phyloP scores from a whole-genome alignment of 2,797 vertebrate genomes.

The Furcifer pardalis region DNA sequence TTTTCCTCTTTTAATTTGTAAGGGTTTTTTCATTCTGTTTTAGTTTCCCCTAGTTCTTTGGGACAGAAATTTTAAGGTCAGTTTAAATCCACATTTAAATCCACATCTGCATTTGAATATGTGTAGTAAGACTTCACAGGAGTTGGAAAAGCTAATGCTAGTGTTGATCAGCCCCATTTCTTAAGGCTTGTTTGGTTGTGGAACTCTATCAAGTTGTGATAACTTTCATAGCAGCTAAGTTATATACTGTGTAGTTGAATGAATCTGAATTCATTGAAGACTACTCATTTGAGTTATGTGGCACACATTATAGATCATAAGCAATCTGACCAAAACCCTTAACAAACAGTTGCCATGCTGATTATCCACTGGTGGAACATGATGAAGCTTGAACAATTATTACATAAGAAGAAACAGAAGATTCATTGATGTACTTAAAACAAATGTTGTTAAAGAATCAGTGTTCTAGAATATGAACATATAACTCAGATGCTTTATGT shows the following conservation, averaged over 20 bases:
- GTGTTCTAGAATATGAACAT: conserved; percentile 36
- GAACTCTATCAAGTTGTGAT: neutral
- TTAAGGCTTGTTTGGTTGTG: neutral
- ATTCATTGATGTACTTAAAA: conserved; percentile 34
- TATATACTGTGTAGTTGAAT: neutral
- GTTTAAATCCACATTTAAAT: neutral
- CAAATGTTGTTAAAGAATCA: neutral
- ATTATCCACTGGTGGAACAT: conserved; percentile 12
- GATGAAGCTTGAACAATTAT: neutral
- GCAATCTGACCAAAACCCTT: conserved; percentile 1
- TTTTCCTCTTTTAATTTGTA: too few relatives aligned
- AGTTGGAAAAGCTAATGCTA: neutral
- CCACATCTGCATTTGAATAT: too few relatives aligned
- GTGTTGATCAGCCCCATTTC: neutral
- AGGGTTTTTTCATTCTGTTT: neutral
- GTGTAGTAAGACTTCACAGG: neutral
- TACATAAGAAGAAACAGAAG: conserved; percentile 31
- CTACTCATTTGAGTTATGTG: conserved; percentile 2
- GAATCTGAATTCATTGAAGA: neutral
- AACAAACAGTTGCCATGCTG: conserved; percentile 18
- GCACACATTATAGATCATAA: neutral
- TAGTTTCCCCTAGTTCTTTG: neutral
- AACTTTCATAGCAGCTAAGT: conserved; percentile 15
- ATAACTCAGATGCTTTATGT: conserved; percentile 10
- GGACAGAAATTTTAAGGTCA: neutral